These are phyloP conservation scores for Channa striata DNA, from an alignment of 2,797 vertebrate genomes.

Conservation along the genomic window DNA sequence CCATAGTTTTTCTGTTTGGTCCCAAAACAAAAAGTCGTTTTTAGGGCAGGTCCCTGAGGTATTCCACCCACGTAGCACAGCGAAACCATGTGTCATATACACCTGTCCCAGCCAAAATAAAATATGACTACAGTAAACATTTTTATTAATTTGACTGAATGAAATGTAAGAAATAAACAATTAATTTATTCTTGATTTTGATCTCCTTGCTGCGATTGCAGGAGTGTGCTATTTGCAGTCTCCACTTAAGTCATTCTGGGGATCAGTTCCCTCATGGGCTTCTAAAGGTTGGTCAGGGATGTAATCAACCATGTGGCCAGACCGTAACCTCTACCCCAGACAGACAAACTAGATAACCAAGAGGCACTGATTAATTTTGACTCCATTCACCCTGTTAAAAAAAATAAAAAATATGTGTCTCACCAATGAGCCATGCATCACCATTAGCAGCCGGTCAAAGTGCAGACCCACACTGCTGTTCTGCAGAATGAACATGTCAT, in stretches of 20 bases:
- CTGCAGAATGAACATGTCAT: constrained; percentile 58
- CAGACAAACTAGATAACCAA: constrained; percentile 58
- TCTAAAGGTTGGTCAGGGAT: constrained; percentile 51
- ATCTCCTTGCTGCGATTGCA: constrained; percentile 8
- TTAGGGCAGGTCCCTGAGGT: neutral
- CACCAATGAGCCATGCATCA: constrained; percentile 56
- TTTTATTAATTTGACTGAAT: neutral
- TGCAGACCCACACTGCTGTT: constrained; percentile 49
- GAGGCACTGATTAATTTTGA: constrained; percentile 51
- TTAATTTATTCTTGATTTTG: constrained; percentile 1
- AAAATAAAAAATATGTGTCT: constrained; percentile 20
- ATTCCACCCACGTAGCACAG: neutral
- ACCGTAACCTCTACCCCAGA: constrained; percentile 50
- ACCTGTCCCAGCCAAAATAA: neutral
- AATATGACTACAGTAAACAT: neutral
- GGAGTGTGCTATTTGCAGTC: constrained; percentile 12
- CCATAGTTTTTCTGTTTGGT: neutral
- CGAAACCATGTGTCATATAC: neutral
- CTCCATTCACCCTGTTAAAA: constrained; percentile 19
- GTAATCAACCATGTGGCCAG: constrained; percentile 64
- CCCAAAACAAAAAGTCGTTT: neutral
- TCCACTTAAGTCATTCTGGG: too few species aligned
- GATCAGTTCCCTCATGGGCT: constrained; percentile 46
- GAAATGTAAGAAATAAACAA: neutral
- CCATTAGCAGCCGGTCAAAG: constrained; percentile 64